A percentile compares a stretch with the other conserved stretches of the same genome.
These are phyloP conservation scores for Elephas maximus DNA, from an alignment of 2,113 vertebrate genomes.

Conservation along the genomic window DNA sequence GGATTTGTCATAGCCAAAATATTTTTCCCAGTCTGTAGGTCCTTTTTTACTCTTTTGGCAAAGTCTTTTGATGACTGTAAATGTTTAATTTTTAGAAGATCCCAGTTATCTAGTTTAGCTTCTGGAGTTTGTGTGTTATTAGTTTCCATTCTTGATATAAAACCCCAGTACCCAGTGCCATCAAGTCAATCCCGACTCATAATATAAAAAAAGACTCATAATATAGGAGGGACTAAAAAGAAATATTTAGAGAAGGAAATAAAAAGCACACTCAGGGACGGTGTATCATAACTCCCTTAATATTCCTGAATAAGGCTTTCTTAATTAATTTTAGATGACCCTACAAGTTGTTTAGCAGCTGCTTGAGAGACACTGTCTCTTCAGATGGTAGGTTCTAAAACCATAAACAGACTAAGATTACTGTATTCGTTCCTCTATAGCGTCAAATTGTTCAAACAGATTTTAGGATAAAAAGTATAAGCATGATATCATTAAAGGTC, in stretches of 20 bases:
- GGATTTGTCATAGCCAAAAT: too few species aligned
- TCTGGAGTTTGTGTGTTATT: too few species aligned
- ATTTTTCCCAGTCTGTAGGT: too few species aligned
- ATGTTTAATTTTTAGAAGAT: too few species aligned
- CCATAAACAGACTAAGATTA: background rate
- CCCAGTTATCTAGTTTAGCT: too few species aligned
- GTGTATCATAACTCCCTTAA: background rate
- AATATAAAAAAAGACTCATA: too few species aligned
- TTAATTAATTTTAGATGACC: slow-evolving; percentile 46
- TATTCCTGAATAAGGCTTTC: background rate
- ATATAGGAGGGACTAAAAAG: background rate
- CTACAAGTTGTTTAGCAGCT: background rate
- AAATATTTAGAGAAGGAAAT: background rate
- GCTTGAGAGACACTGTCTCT: background rate
- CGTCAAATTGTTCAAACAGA: slow-evolving; percentile 14
- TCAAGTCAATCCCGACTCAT: too few species aligned
- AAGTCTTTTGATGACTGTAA: too few species aligned
- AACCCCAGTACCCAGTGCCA: too few species aligned
- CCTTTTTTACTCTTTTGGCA: too few species aligned
- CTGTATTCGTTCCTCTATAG: slow-evolving; percentile 38
- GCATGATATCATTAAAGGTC: slow-evolving; percentile 2
- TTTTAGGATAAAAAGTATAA: slow-evolving; percentile 19
- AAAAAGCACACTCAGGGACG: background rate
- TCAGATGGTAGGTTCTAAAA: background rate
- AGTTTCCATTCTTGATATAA: too few species aligned